phyloP scores from a whole-genome alignment of 1,140 invertebrate species.

The Habropoda laboriosa region DNA sequence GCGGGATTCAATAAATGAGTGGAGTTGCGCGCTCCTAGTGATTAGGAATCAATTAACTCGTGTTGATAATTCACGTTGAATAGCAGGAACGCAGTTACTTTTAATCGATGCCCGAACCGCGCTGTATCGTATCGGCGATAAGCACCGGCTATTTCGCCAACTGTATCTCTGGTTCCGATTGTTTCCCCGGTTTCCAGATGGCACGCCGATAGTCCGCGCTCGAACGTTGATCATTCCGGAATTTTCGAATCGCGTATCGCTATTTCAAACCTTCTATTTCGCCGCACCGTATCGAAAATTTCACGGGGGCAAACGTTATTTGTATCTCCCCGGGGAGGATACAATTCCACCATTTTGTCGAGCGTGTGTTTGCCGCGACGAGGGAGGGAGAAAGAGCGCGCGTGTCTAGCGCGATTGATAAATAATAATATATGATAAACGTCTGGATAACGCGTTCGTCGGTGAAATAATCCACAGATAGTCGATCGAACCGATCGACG shows the following conservation, averaged over 20 bases:
- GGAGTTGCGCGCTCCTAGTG: slow-evolving; percentile 1
- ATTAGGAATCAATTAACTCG: slow-evolving; percentile 51
- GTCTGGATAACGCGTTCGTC: background rate
- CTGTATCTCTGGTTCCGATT: slow-evolving; percentile 31
- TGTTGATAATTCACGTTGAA: slow-evolving; percentile 50
- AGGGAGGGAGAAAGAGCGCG: too few species aligned
- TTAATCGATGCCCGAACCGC: slow-evolving; percentile 36
- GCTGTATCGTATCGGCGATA: slow-evolving; percentile 39
- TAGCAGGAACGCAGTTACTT: slow-evolving; percentile 40
- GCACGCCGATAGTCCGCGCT: slow-evolving; percentile 23
- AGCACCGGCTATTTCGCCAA: slow-evolving; percentile 37
- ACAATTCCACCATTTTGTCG: slow-evolving; percentile 14
- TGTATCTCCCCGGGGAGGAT: slow-evolving; percentile 29
- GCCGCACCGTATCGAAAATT: slow-evolving; percentile 32
- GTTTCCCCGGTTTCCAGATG: slow-evolving; percentile 45
- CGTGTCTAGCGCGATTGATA: slow-evolving; percentile 5
- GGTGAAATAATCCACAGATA: background rate
- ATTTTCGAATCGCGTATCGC: slow-evolving; percentile 32
- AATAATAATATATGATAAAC: slow-evolving; percentile 38
- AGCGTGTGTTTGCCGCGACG: background rate
- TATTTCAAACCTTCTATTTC: slow-evolving; percentile 54
- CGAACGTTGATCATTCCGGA: slow-evolving; percentile 33
- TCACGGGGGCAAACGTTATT: slow-evolving; percentile 35
- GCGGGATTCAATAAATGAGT: slow-evolving; percentile 38
- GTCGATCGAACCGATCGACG: too few species aligned